Percentiles rank a stretch among this genome's conserved stretches.
Conservation (phyloP, 2,113 vertebrate genomes). For the Lethenteron reissneri region DNA sequence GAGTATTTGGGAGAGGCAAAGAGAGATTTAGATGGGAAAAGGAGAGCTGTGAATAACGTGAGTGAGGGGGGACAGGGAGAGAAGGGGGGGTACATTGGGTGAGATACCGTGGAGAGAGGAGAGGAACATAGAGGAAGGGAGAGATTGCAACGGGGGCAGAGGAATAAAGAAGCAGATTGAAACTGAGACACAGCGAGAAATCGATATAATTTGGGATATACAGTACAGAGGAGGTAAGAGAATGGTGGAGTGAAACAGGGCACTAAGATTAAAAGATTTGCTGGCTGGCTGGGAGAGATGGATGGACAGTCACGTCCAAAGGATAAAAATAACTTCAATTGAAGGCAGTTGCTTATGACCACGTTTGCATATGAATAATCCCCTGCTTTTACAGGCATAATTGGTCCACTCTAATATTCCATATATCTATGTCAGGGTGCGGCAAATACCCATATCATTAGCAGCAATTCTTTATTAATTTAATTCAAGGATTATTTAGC, state of each 20-base stretch:
- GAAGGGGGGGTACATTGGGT: not conserved
- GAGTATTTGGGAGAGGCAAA: not conserved
- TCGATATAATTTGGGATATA: conserved; percentile 1
- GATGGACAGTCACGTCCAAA: not conserved
- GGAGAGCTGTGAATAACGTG: not conserved
- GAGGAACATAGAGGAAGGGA: not conserved
- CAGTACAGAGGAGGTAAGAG: not conserved
- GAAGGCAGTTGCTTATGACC: not conserved
- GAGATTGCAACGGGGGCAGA: not conserved
- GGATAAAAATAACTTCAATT: not conserved
- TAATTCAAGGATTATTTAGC: too few species aligned
- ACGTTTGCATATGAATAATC: not conserved
- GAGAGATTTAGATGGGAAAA: not conserved
- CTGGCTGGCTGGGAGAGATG: not conserved
- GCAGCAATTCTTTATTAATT: too few species aligned
- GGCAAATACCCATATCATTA: too few species aligned
- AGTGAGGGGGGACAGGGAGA: not conserved
- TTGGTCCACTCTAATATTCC: too few species aligned
- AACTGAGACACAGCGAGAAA: not conserved
- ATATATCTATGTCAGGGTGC: too few species aligned
- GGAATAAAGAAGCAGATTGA: not conserved
- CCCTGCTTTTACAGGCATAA: too few species aligned
- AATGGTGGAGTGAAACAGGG: not conserved
- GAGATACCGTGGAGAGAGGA: not conserved
- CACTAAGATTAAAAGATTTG: not conserved